A percentile compares a stretch with the other conserved stretches of the same genome.
Conservation (phyloP, 2,888 invertebrate genomes). For the Plebejus argus region DNA sequence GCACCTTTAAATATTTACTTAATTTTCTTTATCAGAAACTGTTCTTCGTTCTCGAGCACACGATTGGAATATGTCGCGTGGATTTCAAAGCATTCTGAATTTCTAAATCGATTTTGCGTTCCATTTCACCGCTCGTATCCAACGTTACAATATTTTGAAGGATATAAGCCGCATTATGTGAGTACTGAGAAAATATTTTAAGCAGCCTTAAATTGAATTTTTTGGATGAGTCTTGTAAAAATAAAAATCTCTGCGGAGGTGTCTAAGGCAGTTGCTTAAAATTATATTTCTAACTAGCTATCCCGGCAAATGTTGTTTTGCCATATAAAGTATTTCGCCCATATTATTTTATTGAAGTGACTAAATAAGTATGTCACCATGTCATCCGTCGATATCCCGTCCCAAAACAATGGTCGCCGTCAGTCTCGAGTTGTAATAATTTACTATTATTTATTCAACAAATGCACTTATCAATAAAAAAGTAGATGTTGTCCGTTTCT, state of each 20-base stretch:
- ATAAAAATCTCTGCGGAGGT: neutral
- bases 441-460: too few species aligned
- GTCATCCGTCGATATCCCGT: too few species aligned
- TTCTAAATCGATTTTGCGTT: conserved; percentile 30
- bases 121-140: conserved; percentile 28
- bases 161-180: conserved; percentile 17
- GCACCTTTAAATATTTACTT: conserved; percentile 9
- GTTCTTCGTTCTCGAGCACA: neutral
- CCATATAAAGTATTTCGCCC: too few species aligned
- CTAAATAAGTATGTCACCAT: too few species aligned
- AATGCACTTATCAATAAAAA: too few species aligned
- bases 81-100: conserved; percentile 31
- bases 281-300: too few species aligned
- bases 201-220: neutral
- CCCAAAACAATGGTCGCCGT: too few species aligned
- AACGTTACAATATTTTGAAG: conserved; percentile 23
- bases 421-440: too few species aligned
- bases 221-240: neutral
- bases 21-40: conserved; percentile 15
- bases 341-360: too few species aligned
- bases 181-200: conserved; percentile 15
- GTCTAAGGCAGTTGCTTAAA: neutral
- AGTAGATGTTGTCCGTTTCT: too few species aligned
- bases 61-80: conserved; percentile 22
- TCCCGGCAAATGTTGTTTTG: too few species aligned